Base-by-base conservation (phyloP, 2,797 vertebrate species). In the Eulemur coronatus region DNA sequence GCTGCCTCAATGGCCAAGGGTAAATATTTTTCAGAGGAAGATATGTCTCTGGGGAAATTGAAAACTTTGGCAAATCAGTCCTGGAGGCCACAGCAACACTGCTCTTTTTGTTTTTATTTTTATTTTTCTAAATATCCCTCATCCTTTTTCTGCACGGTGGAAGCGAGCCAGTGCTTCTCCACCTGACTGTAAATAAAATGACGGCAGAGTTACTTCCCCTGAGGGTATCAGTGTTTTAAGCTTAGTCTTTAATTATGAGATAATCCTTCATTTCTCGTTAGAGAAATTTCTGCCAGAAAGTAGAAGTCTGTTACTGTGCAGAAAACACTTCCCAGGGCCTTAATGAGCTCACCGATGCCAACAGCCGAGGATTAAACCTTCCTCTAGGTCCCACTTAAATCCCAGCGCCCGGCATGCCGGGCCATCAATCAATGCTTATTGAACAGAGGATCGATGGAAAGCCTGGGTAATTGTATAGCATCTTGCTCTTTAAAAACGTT, bases 241-340 rank as follows among this genome's bases (percentile, higher is more conserved):
- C 24, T 59, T 67, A 28, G 38, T 70, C 70, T 87, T 78, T 94
- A 80, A 96, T 73, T 91, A 76, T 1, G 17, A 88, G 67, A 70
- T 84, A 55, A 59, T 91, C 80, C 52, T 84, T 90, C 81, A 41
- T 72, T 79, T 88, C 73, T 91, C 73, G 33, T 91, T 94, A 79
- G 61, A 94, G 61, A 38, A 65, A 59, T 72, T 90, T 84, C 76
- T 69, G 43, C 70, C 55, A 69, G 84, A 43, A 80, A 76, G 67
- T 1, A 20, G 48, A 87, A 70, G 46, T 28, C 70, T 91, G 89
- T 72, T n/a, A 20, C 28, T 15, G 20, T 61, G 61, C 46, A 52
- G 65, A 91, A 70, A 69, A 48, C 28, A 22, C n/a, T 41, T 59
- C 22, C 57, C 2, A 2, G 30, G 3, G 6, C 17, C 81, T 38